Conservation (phyloP, 2,113 vertebrate genomes). For the Dasyornis broadbenti region DNA sequence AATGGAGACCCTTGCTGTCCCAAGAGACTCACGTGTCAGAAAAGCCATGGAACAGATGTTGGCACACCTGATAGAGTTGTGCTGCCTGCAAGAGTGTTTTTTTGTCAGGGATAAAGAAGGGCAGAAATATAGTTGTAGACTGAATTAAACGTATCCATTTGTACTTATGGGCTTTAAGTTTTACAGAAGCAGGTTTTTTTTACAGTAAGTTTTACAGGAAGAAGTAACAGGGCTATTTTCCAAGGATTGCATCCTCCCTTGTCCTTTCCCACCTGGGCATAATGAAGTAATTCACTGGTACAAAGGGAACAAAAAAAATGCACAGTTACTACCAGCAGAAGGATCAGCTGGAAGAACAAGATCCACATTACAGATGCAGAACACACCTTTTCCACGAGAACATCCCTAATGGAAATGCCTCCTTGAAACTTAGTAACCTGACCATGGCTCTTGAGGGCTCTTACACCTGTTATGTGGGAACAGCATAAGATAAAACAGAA, state of each 20-base stretch:
- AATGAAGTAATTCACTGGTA: conserved; percentile 75
- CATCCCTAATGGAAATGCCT: conserved; percentile 65
- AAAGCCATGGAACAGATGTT: not conserved
- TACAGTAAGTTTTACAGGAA: too few species aligned
- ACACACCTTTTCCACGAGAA: conserved; percentile 58
- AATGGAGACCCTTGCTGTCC: not conserved
- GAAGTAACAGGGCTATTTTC: conserved; percentile 42
- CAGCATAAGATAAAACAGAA: not conserved
- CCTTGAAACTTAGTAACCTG: conserved; percentile 57
- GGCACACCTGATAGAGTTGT: not conserved
- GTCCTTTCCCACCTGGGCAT: conserved; percentile 32
- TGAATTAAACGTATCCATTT: not conserved
- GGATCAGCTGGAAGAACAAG: conserved; percentile 44
- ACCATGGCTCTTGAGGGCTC: conserved; percentile 22
- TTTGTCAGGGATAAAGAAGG: not conserved
- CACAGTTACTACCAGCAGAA: conserved; percentile 55
- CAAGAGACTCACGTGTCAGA: not conserved
- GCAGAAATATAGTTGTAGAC: not conserved
- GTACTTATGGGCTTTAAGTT: not conserved
- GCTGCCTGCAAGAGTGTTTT: not conserved
- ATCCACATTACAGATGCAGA: conserved; percentile 23
- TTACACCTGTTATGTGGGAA: conserved; percentile 72
- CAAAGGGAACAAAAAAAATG: conserved; percentile 32
- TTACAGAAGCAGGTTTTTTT: too few species aligned
- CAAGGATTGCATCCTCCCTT: conserved; percentile 63